A percentile compares a stretch with the other conserved stretches of the same genome.
Evolutionary conservation across 2,888 invertebrate genomes (phyloP).

Genomic region (Volucella bombylans): DNA sequence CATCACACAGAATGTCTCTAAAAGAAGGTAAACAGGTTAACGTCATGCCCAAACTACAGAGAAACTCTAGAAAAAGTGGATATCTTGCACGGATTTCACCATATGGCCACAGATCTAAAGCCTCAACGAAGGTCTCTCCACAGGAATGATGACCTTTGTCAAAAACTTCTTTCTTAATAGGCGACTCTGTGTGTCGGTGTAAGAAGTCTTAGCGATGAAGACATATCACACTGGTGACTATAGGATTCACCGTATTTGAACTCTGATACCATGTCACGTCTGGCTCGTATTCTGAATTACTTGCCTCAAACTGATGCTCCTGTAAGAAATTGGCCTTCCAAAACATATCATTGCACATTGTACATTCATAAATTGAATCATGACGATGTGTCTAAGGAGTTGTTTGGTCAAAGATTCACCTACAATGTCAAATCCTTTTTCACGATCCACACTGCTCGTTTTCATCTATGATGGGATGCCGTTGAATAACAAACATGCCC

Average conservation of each 20-base stretch:
- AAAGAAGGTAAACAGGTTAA: conserved; percentile 1
- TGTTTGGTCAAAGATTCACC: neutral
- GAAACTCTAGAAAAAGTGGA: conserved; percentile 82
- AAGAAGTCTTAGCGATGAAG: conserved; percentile 89
- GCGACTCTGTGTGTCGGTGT: conserved; percentile 86
- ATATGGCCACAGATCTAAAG: conserved; percentile 89
- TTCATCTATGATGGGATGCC: conserved; percentile 86
- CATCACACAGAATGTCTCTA: conserved; percentile 87
- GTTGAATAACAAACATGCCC: conserved; percentile 62
- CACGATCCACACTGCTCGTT: too few relatives aligned
- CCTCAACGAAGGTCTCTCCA: conserved; percentile 90
- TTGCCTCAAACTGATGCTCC: conserved; percentile 85
- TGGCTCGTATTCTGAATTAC: conserved; percentile 82
- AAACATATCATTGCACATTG: conserved; percentile 91
- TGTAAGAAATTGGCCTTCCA: conserved; percentile 86
- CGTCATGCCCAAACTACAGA: neutral
- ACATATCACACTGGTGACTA: conserved; percentile 90
- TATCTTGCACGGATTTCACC: conserved; percentile 89
- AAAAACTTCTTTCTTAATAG: conserved; percentile 78
- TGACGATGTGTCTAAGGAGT: conserved; percentile 87
- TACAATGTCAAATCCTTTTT: neutral
- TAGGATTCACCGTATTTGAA: conserved; percentile 85
- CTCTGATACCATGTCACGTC: conserved; percentile 83
- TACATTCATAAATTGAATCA: conserved; percentile 91
- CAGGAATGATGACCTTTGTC: conserved; percentile 85